A percentile compares a stretch with the other conserved stretches of the same genome.
Conservation (phyloP, 2,113 vertebrate species). For the Plecotus auritus region DNA sequence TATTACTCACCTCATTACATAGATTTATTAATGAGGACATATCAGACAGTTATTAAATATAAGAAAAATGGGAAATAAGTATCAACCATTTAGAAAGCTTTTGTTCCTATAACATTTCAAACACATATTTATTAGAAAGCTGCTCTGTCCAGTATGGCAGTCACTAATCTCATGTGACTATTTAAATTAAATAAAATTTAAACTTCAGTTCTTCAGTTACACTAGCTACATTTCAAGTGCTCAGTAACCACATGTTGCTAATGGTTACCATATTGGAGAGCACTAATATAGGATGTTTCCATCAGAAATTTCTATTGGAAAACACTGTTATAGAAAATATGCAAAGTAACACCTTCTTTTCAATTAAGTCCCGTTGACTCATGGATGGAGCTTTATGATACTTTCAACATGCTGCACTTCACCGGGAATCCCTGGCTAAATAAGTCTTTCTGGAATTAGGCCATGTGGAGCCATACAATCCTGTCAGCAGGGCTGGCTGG, state of each 20-base stretch:
- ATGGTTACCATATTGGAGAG: background rate
- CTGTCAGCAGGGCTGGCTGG: slow-evolving; percentile 56
- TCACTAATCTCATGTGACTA: background rate
- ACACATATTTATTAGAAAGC: background rate
- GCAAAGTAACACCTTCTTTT: background rate
- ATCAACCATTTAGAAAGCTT: background rate
- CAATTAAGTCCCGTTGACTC: background rate
- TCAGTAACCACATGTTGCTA: background rate
- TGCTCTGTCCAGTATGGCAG: background rate
- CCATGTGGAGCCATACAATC: slow-evolving; percentile 10
- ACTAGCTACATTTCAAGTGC: background rate
- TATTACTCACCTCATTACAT: background rate
- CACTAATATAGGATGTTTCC: background rate
- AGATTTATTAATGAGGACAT: background rate
- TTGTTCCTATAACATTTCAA: background rate
- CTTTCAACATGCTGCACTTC: background rate
- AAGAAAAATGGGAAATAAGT: background rate
- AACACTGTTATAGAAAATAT: background rate
- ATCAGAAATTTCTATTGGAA: background rate
- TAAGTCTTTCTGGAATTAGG: slow-evolving; percentile 31
- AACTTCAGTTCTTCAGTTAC: background rate
- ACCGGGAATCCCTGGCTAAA: slow-evolving; percentile 35
- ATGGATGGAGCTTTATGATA: slow-evolving; percentile 4
- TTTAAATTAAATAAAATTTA: background rate
- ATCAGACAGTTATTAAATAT: background rate